These are phyloP conservation scores for Hystrix cristata DNA, from an alignment of 2,113 vertebrate genomes.

Conservation along the genomic window DNA sequence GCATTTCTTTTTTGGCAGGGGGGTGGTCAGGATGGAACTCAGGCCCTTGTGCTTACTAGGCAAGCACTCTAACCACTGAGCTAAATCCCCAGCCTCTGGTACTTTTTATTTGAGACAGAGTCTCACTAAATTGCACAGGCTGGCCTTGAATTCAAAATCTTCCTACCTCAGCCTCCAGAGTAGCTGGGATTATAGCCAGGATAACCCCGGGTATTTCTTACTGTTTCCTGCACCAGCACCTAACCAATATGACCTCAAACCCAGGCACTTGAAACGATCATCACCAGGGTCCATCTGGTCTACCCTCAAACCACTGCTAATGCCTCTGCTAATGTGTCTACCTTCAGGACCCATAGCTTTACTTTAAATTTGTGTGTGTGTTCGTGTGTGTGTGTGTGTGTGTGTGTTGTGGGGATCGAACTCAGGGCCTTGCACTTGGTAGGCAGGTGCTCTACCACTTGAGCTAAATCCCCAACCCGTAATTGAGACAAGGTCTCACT, in stretches of 20 bases:
- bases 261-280: neutral
- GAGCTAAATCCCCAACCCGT: neutral
- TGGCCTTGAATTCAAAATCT: neutral
- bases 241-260: neutral
- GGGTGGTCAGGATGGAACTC: neutral
- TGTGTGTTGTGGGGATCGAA: neutral
- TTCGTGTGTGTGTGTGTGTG: neutral
- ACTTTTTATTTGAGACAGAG: neutral
- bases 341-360: neutral
- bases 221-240: neutral
- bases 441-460: neutral
- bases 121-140: neutral
- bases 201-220: neutral
- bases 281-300: neutral
- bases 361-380: neutral
- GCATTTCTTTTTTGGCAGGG: neutral
- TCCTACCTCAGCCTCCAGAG: neutral
- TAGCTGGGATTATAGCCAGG: neutral
- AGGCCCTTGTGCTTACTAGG: neutral
- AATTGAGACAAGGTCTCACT: too few species aligned
- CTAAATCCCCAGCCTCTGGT: neutral
- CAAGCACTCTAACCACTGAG: neutral
- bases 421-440: neutral
- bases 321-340: neutral
- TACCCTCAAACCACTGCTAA: neutral